Base-by-base conservation (phyloP, 1,140 invertebrate species). In the Lasioglossum baleicum region DNA sequence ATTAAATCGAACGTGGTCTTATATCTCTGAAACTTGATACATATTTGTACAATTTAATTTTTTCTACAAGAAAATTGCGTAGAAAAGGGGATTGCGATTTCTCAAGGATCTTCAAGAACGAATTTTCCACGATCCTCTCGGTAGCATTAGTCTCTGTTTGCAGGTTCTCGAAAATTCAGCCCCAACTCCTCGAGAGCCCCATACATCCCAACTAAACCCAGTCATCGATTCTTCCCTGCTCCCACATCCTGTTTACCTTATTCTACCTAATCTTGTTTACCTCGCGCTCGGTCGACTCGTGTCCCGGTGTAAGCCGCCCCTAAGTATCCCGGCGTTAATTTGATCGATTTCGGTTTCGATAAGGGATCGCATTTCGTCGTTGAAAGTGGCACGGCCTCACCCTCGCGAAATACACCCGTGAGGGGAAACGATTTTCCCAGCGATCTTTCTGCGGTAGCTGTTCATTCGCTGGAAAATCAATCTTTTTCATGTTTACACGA, bases 181-280 rank as follows among this genome's bases (percentile, higher is more conserved):
- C 61, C 61, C 26, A 20, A 6, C 20, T 40, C 40, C 17, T 40
- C 8, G 44, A 17, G 8, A 17, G 8, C 20, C 40, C 2, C 17
- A 20, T 6, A 22, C 42, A 42, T 17, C 65, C 10, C 11, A 15
- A 48, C 20, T 51, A 44, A 48, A 5, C 64, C 8, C 7, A 44
- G 40, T 11, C 42, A 48, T 40, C 35, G 20, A 5, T 66, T 48
- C 42, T n/a, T 48, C n/a, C 65, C 10, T 8, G 40, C 64, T 8
- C 35, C 13, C 65, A 8, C 10, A n/a, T 22, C 13, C n/a, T 10
- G 65, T 67, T 67, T 67, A 67, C 65, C 65, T 42, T 22, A 22
- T 40, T 66, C 64, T 13, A 17, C 42, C 42, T 13, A 48, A 67
- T 67, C 65, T 48, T 67, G 65, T 67, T 67, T 67, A 67, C 65